phyloP scores from a whole-genome alignment of 2,797 vertebrate species.

The Notolabrus celidotus region DNA sequence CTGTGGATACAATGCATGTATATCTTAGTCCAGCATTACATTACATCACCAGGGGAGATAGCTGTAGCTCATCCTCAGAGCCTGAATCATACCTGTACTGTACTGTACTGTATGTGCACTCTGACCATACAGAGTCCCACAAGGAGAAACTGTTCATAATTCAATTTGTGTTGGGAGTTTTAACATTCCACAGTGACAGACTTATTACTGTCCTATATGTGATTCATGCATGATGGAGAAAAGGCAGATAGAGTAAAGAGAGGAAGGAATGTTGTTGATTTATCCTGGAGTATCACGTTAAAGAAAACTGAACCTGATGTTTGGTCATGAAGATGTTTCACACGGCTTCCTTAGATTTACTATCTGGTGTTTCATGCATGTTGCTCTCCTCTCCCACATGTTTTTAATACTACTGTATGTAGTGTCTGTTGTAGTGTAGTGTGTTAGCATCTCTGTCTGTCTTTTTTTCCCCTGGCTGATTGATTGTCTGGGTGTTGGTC shows the following conservation, averaged over 20 bases:
- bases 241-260: constrained; percentile 45
- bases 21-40: background rate
- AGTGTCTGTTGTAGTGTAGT: constrained; percentile 4
- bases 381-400: constrained; percentile 16
- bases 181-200: constrained; percentile 60
- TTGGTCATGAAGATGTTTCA: constrained; percentile 42
- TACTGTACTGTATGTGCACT: background rate
- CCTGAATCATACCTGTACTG: constrained; percentile 1
- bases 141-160: constrained; percentile 26
- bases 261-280: constrained; percentile 38
- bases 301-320: constrained; percentile 21
- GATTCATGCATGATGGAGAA: constrained; percentile 31
- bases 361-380: constrained; percentile 16
- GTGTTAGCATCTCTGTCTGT: background rate
- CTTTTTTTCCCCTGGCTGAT: background rate
- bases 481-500: constrained; percentile 7
- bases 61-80: constrained; percentile 7
- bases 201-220: constrained; percentile 33
- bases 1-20: background rate
- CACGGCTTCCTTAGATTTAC: constrained; percentile 35
- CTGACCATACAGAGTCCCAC: background rate
- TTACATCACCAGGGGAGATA: constrained; percentile 10
- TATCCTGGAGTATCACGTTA: constrained; percentile 26
- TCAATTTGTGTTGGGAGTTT: constrained; percentile 39
- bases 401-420: constrained; percentile 36